Conservation (phyloP, 2,888 invertebrate genomes). For the Heliconius sara region DNA sequence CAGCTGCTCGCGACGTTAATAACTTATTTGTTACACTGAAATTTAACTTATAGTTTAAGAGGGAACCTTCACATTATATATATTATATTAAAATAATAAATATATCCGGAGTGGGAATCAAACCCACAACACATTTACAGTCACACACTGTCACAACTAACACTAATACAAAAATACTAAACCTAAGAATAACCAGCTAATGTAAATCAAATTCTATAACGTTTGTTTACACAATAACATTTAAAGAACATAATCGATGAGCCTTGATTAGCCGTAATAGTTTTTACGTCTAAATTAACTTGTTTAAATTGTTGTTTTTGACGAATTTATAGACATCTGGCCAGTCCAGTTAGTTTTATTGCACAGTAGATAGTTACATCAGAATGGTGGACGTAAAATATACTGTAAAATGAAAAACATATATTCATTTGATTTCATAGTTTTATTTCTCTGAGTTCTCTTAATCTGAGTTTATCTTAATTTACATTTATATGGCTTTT, state of each 20-base stretch:
- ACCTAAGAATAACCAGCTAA: conserved; percentile 19
- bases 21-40: background rate
- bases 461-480: background rate
- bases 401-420: background rate
- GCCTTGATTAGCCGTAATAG: conserved; percentile 46
- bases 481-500: conserved; percentile 8
- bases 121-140: background rate
- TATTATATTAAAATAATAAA: too few relatives aligned
- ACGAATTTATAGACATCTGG: conserved; percentile 50
- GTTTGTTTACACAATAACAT: conserved; percentile 46
- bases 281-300: conserved; percentile 49
- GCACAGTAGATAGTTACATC: background rate
- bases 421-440: background rate
- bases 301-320: conserved; percentile 45
- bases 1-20: conserved; percentile 4
- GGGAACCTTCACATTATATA: too few relatives aligned
- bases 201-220: conserved; percentile 37
- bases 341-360: conserved; percentile 31
- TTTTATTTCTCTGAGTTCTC: too few relatives aligned
- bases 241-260: conserved; percentile 46
- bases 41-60: too few relatives aligned
- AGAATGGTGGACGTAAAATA: background rate
- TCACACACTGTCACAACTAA: background rate
- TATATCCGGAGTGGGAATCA: background rate
- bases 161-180: background rate